These are phyloP conservation scores for Babyrousa celebensis DNA, from an alignment of 2,797 vertebrate species.

Conservation along the genomic window DNA sequence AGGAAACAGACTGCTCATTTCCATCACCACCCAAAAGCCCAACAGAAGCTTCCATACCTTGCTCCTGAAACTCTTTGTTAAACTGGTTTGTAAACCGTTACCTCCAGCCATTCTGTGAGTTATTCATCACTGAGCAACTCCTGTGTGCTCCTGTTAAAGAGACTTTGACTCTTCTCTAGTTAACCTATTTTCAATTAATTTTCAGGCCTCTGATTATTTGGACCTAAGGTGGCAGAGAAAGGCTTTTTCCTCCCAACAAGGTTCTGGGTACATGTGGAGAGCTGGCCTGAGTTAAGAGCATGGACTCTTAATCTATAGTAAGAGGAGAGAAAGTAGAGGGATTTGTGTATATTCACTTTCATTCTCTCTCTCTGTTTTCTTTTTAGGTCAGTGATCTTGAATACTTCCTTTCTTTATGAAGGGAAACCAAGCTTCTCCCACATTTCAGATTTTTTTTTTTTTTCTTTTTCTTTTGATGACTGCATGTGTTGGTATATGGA, in stretches of 20 bases:
- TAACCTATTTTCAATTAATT: background rate
- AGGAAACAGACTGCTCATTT: background rate
- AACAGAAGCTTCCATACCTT: background rate
- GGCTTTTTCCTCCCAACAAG: background rate
- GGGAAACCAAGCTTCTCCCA: no score
- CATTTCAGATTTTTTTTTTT: no score
- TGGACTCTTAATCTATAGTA: background rate
- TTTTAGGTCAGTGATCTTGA: no score
- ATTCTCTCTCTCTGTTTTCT: no score
- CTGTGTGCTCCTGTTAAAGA: background rate
- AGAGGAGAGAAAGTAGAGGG: background rate
- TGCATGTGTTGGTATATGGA: no score
- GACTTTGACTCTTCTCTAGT: background rate
- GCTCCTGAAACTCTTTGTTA: background rate
- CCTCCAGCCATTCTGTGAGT: background rate
- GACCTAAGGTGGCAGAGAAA: background rate
- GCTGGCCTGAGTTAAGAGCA: background rate
- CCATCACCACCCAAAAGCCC: background rate
- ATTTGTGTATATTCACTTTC: background rate
- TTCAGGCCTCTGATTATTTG: background rate
- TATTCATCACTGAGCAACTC: background rate
- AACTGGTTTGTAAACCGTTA: background rate
- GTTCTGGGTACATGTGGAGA: background rate
- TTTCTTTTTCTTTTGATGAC: no score
- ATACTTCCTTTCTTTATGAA: no score